phyloP scores from a whole-genome alignment of 2,113 vertebrate species.

The Irena cyanogastra region DNA sequence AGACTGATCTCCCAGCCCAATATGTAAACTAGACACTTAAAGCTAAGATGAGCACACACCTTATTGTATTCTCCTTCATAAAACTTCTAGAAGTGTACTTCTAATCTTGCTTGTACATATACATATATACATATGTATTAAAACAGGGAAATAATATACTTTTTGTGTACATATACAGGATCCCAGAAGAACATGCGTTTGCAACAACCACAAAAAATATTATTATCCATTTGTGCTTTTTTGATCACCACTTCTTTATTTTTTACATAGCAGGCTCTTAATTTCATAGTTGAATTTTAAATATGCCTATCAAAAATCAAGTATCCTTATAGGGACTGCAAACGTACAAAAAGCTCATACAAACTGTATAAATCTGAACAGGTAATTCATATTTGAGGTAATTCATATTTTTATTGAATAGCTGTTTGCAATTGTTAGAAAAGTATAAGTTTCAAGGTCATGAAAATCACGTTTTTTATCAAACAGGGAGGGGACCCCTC shows the following conservation, averaged over 20 bases:
- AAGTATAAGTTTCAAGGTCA: slow-evolving; percentile 4
- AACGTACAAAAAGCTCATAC: neutral
- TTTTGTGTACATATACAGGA: neutral
- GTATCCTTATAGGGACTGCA: neutral
- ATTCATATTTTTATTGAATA: neutral
- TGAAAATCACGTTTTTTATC: neutral
- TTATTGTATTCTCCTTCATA: neutral
- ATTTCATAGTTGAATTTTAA: neutral
- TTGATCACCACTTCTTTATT: neutral
- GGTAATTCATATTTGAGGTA: neutral
- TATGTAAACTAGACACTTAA: neutral
- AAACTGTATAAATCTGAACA: neutral
- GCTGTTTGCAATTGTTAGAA: neutral
- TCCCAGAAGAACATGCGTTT: neutral
- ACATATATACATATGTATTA: neutral
- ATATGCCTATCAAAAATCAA: neutral
- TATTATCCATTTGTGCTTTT: neutral
- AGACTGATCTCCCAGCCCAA: neutral
- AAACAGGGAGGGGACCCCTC: neutral
- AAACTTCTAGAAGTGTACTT: neutral
- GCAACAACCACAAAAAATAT: neutral
- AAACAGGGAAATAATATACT: neutral
- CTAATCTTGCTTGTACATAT: neutral
- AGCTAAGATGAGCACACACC: neutral
- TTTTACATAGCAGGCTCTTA: neutral